Evolutionary conservation across 2,888 invertebrate genomes (phyloP), one percentile per base, ranked within the genome.

Genomic region (Dexiosoma caninum): DNA sequence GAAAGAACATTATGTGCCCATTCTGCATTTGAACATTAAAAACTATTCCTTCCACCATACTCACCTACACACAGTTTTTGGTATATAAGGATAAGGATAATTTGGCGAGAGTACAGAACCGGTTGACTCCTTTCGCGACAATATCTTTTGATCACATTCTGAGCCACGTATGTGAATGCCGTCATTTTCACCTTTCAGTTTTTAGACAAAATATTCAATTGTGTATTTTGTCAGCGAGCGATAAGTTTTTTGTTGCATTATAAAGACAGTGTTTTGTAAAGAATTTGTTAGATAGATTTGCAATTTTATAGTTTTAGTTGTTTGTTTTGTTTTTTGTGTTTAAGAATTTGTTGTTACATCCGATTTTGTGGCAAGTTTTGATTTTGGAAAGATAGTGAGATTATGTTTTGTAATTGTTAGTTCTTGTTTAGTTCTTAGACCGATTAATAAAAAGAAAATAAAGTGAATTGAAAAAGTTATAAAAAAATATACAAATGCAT

Each of bases 81-180:
- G 95, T 91, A 97, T 96, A 92, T 98, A 98, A 84, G 95, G 96
- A 92, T 94, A 96, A 88, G 98, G 98, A 92, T 96, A 98, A 92
- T 97, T 97, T 86, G 98, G 98, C 91, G 98, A 98, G 92, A 95
- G 96, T 87, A 98, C 97, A 90, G 93, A 94, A 86, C 98, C 98
- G 87, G 94, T 94, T 78, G 97, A 97, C 91, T 97, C 96, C 91
- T 96, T 96, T 91, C 94, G 95, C 91, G 97, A 98, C 86, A 97
- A 93, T 88, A 98, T 97, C 91, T 97, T 96, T 91, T 98, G 98
- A 92, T 99, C 99, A 92, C 99, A 99, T 92, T 99, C 99, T 85
- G 97, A 97, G 89, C 98, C 98, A 89, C 96, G 93, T 90, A 98
- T 97, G 92, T 98, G 98, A 92, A 96, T 95, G 85, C 97, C 97